Evolutionary conservation across 2,888 invertebrate species (phyloP), one percentile per base, ranked within the genome.

Genomic region (Calliphora vomitoria): DNA sequence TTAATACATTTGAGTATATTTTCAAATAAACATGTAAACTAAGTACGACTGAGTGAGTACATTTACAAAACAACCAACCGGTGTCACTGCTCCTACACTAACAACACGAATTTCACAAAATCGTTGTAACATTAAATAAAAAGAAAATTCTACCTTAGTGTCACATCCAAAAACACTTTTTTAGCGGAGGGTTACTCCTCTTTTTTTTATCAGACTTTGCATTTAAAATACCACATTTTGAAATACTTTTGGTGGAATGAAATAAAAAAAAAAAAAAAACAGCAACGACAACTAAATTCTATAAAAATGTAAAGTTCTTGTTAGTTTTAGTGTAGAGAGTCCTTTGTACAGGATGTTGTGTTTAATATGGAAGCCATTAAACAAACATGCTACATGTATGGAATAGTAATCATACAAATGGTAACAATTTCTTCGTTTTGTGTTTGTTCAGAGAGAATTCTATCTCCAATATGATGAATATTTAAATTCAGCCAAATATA

Each of bases 391-490:
- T 68, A 62, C 82, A 82, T 86, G 86, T 50, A 69, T 79, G 20
- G 82, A 82, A 86, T 86, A 74, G 66, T 79, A 82, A 82, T 79
- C 68, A 69, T 74, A 15, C 35, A 74, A 86, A 79, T 86, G 68
- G 64, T 72, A 69, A 69, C 55, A 38, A 15, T 50, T 50, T 66
- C 47, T 69, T 13, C 18, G 20, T 11, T 38, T 64, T 62, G 31
- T 60, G 41, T 44, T 74, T 55, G 50, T 50, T 58, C 13, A 47
- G 20, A 64, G 38, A 69, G 41, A 74, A 50, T 53, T 47, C 31
- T 44, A 41, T 18, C 58, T 60, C 31, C 69, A 79, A 55, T 68
- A 78, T 74, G 72, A 78, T 79, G 68, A 86, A 82, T 55, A 79
- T 74, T 74, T 82, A 82, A 82, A 79, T 74, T 53, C 13, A 68